Conservation (phyloP, 2,797 vertebrate species). For the Microctenopoma lineatum region DNA sequence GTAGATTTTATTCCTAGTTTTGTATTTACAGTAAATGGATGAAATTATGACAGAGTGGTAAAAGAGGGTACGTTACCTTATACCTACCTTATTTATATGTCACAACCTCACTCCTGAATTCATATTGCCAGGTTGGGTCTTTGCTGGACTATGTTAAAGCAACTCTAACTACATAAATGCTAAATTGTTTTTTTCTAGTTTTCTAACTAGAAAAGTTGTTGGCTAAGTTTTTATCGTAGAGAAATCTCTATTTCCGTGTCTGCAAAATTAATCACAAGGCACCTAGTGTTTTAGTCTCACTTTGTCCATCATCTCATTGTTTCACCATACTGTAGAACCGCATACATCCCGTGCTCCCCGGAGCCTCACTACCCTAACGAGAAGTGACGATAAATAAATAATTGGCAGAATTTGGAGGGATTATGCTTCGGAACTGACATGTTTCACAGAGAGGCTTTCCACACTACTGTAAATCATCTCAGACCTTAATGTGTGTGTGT, state of each 20-base stretch:
- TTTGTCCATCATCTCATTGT: conserved; percentile 42
- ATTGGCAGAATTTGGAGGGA: conserved; percentile 60
- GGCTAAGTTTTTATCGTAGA: neutral
- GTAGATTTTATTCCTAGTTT: too few relatives aligned
- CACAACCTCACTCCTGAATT: neutral
- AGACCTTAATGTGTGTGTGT: conserved; percentile 6
- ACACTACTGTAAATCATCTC: conserved; percentile 54
- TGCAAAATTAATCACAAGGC: conserved; percentile 40
- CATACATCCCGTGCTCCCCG: conserved; percentile 38
- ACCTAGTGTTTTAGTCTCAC: conserved; percentile 4
- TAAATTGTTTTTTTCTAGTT: too few relatives aligned
- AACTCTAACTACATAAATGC: neutral
- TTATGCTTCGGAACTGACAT: conserved; percentile 61
- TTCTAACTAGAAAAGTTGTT: too few relatives aligned
- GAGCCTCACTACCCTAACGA: conserved; percentile 61
- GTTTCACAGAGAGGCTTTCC: conserved; percentile 56
- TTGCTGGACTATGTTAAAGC: neutral
- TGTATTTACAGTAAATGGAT: neutral
- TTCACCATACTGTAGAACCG: conserved; percentile 17
- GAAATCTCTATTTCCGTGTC: conserved; percentile 21
- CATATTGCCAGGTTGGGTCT: neutral
- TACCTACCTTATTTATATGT: neutral
- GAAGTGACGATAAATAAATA: conserved; percentile 66
- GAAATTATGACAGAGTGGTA: neutral
- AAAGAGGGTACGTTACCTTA: neutral